A percentile compares a stretch with the other conserved stretches of the same genome.
Conservation (phyloP, 2,113 vertebrate species). For the Psittacus erithacus region DNA sequence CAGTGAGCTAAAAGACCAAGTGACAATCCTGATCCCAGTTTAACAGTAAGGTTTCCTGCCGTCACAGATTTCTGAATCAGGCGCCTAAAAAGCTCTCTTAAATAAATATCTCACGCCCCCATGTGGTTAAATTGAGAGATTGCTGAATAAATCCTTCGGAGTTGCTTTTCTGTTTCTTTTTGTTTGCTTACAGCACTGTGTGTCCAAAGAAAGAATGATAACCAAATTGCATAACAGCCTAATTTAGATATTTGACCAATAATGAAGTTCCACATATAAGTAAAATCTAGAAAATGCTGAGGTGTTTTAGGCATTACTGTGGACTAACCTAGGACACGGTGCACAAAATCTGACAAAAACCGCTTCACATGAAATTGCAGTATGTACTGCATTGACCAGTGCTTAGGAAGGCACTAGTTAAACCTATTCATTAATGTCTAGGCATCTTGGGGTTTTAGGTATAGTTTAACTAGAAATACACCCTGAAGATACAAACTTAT, state of each 20-base stretch:
- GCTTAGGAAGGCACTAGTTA: background rate
- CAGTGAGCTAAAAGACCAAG: background rate
- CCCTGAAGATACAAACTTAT: background rate
- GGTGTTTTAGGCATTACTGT: background rate
- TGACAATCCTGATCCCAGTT: background rate
- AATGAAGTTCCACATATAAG: background rate
- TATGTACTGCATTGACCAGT: background rate
- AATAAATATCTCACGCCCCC: constrained; percentile 73
- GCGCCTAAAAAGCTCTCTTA: background rate
- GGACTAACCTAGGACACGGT: background rate
- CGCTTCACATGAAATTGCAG: background rate
- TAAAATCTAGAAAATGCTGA: background rate
- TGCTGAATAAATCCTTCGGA: background rate
- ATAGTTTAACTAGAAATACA: background rate
- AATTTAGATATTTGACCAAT: background rate
- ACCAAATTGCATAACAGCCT: background rate
- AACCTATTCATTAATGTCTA: background rate
- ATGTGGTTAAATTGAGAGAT: constrained; percentile 54
- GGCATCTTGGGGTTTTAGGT: background rate
- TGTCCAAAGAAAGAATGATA: background rate
- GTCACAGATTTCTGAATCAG: background rate
- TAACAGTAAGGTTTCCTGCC: background rate
- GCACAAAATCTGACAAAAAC: background rate
- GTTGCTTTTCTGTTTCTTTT: background rate
- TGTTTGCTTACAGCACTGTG: background rate